Evolutionary conservation across 2,797 vertebrate species (phyloP), one percentile per base, ranked within the genome.

Genomic region (Valencia hispanica): DNA sequence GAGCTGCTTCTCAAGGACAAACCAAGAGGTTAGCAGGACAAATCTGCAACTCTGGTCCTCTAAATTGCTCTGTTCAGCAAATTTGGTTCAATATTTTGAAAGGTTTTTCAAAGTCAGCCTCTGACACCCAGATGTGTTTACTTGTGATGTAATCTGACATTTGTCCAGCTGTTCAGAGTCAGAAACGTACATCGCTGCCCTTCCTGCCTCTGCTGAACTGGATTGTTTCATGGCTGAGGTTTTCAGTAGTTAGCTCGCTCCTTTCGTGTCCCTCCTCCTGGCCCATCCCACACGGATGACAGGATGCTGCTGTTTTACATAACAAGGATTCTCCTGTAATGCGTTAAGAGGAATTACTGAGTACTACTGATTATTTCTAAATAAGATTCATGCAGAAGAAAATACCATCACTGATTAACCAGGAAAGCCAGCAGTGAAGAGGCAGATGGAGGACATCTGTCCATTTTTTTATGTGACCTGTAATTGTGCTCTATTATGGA

Each of bases 1-100:
- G 91, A 95, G 89, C 88, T 88, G 77, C 83, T 81, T 87, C 79
- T 87, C 86, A 92, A 93, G 91, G 91, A 91, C 87, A 81, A 73
- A 78, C 72, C 74, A 57, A 45, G 63, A 72, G 78, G 41, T 43
- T 45, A 10, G 41, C 20, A 14, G 80, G 79, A 80, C 22, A 39
- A 74, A 84, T 82, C 47, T 70, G 77, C 50, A 39, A 74, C 18
- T 61, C 27, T 5, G 63, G 73, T 74, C 50, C 45, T 32, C 51
- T 43, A 72, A 83, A 86, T 79, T 77, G 78, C 90, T 68, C 79
- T 74, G n/a, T 14, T 69, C 27, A 27, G 61, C 65, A 39, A 61
- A 39, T 17, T 77, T 69, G 2, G 41, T 32, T 27, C 15, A 2
- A 30, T 5, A 32, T 70, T 59, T 34, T 12, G 39, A 12, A 48